Evolutionary conservation across 2,888 invertebrate genomes (phyloP).

Genomic region (Steinernema carpocapsae): DNA sequence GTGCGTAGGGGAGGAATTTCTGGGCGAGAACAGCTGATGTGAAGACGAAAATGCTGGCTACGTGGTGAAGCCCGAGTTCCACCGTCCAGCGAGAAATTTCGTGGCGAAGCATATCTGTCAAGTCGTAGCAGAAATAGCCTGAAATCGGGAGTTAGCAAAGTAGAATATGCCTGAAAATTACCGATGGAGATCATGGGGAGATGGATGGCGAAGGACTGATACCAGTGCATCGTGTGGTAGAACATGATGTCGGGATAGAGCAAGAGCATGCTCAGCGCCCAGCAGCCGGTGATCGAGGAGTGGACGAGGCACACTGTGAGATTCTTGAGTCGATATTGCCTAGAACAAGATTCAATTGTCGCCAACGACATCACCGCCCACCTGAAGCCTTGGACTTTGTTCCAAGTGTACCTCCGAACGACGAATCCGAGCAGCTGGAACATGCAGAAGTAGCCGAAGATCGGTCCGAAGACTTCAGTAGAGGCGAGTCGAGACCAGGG

Average conservation of each 20-base stretch:
- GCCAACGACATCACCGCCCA: too few species aligned
- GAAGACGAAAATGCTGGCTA: constrained; percentile 46
- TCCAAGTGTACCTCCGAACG: constrained; percentile 52
- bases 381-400: constrained; percentile 55
- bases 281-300: constrained; percentile 53
- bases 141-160: constrained; percentile 9
- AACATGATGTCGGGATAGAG: constrained; percentile 49
- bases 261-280: constrained; percentile 48
- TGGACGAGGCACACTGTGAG: constrained; percentile 61
- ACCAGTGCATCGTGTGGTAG: constrained; percentile 55
- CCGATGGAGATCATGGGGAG: constrained; percentile 57
- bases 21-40: constrained; percentile 44
- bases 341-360: constrained; percentile 38
- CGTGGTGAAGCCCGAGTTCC: constrained; percentile 60
- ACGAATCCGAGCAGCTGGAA: constrained; percentile 49
- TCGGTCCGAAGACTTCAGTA: constrained; percentile 50
- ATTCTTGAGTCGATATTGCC: constrained; percentile 63
- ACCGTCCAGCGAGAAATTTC: constrained; percentile 60
- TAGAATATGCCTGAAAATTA: constrained; percentile 25
- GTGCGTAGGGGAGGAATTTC: constrained; percentile 55
- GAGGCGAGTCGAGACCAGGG: constrained; percentile 48
- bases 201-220: constrained; percentile 49
- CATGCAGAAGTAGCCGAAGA: constrained; percentile 50
- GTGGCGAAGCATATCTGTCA: constrained; percentile 59
- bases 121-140: constrained; percentile 64